These are phyloP conservation scores for Phengaris alcon DNA, from an alignment of 2,888 invertebrate genomes.

Conservation along the genomic window DNA sequence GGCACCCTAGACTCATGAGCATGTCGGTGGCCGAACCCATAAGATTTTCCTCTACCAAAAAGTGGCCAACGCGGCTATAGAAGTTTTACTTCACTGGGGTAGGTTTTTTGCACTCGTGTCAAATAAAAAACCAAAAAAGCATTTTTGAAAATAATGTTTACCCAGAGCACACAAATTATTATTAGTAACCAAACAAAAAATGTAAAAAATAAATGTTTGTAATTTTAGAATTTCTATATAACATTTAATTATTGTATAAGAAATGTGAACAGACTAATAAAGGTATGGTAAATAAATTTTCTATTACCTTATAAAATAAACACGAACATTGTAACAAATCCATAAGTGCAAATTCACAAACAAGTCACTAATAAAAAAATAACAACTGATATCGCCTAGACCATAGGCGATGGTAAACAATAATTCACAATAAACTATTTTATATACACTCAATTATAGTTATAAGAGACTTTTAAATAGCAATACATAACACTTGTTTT, in stretches of 20 bases:
- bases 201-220: neutral
- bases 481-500: neutral
- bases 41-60: too few relatives aligned
- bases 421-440: neutral
- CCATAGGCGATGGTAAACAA: neutral
- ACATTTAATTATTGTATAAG: neutral
- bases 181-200: neutral
- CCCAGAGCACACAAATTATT: too few relatives aligned
- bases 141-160: too few relatives aligned
- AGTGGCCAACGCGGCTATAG: too few relatives aligned
- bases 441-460: neutral
- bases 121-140: too few relatives aligned
- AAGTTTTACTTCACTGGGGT: too few relatives aligned
- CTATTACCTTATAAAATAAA: slow-evolving; percentile 10
- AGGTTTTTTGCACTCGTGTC: too few relatives aligned
- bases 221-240: neutral
- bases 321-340: slow-evolving; percentile 13
- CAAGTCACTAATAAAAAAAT: neutral
- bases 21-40: too few relatives aligned
- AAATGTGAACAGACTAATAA: neutral
- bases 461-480: neutral
- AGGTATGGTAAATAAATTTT: neutral
- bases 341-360: slow-evolving; percentile 1
- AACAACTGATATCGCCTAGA: neutral
- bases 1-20: too few relatives aligned